Conservation (phyloP, 2,888 invertebrate genomes). For the Spatulosminthurus flaviceps region DNA sequence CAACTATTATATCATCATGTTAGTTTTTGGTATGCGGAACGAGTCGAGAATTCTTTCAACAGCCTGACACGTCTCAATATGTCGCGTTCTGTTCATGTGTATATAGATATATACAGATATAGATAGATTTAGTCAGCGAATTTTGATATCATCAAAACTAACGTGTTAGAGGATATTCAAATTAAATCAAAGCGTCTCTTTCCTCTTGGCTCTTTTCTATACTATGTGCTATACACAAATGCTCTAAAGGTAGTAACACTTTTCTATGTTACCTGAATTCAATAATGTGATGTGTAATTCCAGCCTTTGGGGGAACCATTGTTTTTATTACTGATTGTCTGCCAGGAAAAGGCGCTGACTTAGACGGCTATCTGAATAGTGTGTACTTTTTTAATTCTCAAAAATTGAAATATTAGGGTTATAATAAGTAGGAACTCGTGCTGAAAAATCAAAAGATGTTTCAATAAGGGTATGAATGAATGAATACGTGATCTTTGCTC, state of each 20-base stretch:
- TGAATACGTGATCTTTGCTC: too few relatives aligned
- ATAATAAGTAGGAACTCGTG: too few relatives aligned
- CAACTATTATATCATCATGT: constrained; percentile 13
- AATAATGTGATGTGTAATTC: too few relatives aligned
- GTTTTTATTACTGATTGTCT: not conserved
- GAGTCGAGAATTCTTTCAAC: constrained; percentile 51
- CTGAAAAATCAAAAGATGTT: too few relatives aligned
- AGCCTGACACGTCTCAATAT: constrained; percentile 52
- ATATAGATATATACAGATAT: constrained; percentile 30
- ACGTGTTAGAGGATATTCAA: constrained; percentile 50
- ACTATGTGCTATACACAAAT: not conserved
- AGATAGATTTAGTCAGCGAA: too few relatives aligned
- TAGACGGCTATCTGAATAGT: too few relatives aligned
- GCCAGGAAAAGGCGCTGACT: too few relatives aligned
- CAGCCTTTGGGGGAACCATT: too few relatives aligned
- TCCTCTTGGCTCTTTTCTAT: not conserved
- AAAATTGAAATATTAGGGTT: too few relatives aligned
- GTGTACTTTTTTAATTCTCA: too few relatives aligned
- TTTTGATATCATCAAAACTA: constrained; percentile 51
- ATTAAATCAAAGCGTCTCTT: constrained; percentile 47
- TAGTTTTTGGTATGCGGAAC: constrained; percentile 49
- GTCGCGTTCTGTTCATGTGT: constrained; percentile 44
- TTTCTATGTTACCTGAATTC: not conserved
- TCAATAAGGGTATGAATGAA: too few relatives aligned
- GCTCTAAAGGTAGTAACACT: not conserved